These are phyloP conservation scores for Imbricaverruca yamaguchii DNA, from an alignment of 2,888 invertebrate genomes.

Conservation along the genomic window DNA sequence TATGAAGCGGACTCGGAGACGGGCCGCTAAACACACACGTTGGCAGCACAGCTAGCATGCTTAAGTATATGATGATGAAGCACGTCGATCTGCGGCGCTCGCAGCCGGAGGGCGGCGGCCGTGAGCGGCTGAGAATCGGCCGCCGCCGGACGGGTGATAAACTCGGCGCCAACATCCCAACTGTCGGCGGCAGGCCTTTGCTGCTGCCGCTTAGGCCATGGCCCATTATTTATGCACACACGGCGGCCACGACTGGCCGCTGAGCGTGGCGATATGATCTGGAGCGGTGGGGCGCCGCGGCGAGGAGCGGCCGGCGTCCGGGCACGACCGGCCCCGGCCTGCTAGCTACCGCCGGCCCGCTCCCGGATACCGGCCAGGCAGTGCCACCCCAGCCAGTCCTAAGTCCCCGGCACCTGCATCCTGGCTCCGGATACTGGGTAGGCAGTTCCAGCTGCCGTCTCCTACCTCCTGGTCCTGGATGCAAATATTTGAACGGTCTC, in stretches of 20 bases:
- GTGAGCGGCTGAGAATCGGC: background rate
- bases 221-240: background rate
- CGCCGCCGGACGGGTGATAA: background rate
- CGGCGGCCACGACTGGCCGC: background rate
- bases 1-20: no score
- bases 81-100: background rate
- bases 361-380: no score
- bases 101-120: background rate
- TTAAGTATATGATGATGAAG: no score
- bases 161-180: background rate
- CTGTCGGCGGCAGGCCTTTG: background rate
- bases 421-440: no score
- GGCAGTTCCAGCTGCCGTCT: no score
- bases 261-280: constrained; percentile 1
- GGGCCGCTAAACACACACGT: no score
- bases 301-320: background rate
- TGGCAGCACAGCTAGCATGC: no score
- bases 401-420: no score
- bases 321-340: background rate
- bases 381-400: background rate
- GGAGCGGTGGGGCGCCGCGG: background rate
- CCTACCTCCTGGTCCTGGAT: no score
- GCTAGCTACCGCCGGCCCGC: background rate
- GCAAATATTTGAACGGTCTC: no score
- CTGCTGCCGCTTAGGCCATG: constrained; percentile 12